Base-by-base conservation (phyloP, 2,113 vertebrate species). In the Bungarus multicinctus region DNA sequence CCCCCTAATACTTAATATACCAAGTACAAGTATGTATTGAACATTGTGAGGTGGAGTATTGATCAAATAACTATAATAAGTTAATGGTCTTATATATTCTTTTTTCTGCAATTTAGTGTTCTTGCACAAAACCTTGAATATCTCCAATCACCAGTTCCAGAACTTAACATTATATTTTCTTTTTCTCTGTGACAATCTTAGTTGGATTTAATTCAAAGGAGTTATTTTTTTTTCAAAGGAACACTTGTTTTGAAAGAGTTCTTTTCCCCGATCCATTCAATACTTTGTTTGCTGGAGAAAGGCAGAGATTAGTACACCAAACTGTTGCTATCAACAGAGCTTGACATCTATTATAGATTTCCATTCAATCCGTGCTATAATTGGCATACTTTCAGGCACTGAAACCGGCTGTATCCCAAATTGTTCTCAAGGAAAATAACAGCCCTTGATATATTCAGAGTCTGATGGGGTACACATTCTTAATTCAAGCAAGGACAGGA, bases 401-500 rank as follows among this genome's bases (percentile, higher is more conserved):
- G 0, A 93, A 94, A 85, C 55, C 94, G 90, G 90, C 93, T 96
- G 96, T 90, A 93, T 93, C 93, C 89, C 95, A 96, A 96, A 95
- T 94, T 94, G 92, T 96, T 93, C 95, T 96, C 87, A 88, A 87
- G 93, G 95, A 96, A 95, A 96, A 93, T 90, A 95, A 91, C 25
- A 22, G 50, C 92, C 81, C 93, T 93, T 97, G 94, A 95, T 95
- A 85, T 89, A 97, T 96, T 95, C 93, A 94, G 92, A 96, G 96
- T 93, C 92, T 96, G 93, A 96, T 95, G 95, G 96, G 94, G 69
- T 95, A 92, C 95, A 95, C 91, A 94, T 95, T 95, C 94, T 96
- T 95, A 95, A 96, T 96, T 95, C 94, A 95, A 87, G 94, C 92
- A 96, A 97, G 93, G 89, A 95, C 96, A 95, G 94, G 93, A 96